Evolutionary conservation across 2,888 invertebrate genomes (phyloP).

Genomic region (Sesia apiformis): DNA sequence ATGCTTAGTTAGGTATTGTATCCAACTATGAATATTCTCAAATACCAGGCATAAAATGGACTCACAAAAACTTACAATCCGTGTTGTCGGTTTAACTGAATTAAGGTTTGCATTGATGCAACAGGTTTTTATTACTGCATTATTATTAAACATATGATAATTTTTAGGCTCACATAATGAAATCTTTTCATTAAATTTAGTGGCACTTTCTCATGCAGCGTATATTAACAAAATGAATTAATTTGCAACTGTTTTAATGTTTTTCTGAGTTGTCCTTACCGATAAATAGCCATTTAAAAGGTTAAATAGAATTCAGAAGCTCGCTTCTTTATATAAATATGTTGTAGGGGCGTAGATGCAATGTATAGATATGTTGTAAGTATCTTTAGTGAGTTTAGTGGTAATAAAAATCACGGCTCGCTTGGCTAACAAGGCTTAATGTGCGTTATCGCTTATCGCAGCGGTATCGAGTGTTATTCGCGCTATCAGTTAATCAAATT

Average conservation of each 20-base stretch:
- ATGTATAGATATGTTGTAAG: conserved; percentile 37
- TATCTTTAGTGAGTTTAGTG: conserved; percentile 29
- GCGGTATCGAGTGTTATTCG: conserved; percentile 63
- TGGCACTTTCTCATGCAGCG: background rate
- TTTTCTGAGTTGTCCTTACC: background rate
- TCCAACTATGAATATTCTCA: too few species aligned
- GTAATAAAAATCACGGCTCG: conserved; percentile 66
- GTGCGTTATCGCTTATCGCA: conserved; percentile 56
- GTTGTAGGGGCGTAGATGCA: conserved; percentile 19
- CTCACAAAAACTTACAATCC: too few species aligned
- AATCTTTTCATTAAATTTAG: background rate
- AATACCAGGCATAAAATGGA: too few species aligned
- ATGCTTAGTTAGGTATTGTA: too few species aligned
- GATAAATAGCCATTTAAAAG: background rate
- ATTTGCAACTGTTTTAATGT: background rate
- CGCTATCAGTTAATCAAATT: conserved; percentile 67
- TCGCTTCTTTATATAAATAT: background rate
- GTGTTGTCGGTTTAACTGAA: too few species aligned
- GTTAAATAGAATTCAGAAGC: background rate
- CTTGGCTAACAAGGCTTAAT: conserved; percentile 64
- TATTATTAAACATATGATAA: too few species aligned
- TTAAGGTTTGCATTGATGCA: too few species aligned
- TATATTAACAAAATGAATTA: background rate
- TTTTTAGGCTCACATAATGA: background rate
- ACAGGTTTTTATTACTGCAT: too few species aligned